phyloP scores from a whole-genome alignment of 2,113 vertebrate genomes.

The Scartelaos histophorus region DNA sequence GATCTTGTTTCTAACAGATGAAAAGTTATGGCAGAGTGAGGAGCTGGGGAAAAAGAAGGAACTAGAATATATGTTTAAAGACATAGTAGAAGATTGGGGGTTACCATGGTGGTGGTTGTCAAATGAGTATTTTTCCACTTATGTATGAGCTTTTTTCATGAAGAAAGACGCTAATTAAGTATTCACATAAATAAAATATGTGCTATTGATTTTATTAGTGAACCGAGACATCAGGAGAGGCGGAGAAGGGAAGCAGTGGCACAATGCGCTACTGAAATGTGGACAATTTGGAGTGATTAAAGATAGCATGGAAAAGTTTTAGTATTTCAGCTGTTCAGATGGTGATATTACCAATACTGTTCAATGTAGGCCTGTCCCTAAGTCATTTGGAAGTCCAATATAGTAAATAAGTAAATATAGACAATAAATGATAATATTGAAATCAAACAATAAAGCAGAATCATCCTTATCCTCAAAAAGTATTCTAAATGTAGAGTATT shows the following conservation, averaged over 20 bases:
- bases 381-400: no score
- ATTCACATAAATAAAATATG: background rate
- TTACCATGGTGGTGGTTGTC: constrained; percentile 49
- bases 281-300: background rate
- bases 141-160: background rate
- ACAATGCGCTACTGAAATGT: background rate
- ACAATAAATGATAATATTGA: no score
- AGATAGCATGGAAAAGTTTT: background rate
- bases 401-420: no score
- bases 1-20: constrained; percentile 28
- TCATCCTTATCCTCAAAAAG: no score
- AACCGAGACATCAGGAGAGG: background rate
- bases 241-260: background rate
- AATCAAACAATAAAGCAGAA: no score
- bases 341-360: no score
- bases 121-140: constrained; percentile 41
- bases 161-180: background rate
- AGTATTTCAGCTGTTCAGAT: background rate
- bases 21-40: constrained; percentile 45
- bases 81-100: constrained; percentile 32
- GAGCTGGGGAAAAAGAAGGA: constrained; percentile 32
- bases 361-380: no score
- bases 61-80: constrained; percentile 33
- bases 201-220: background rate
- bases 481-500: no score